A percentile compares a stretch with the other conserved stretches of the same genome.
phyloP scores from a whole-genome alignment of 2,797 vertebrate species.

The Triplophysa yarkandensis region DNA sequence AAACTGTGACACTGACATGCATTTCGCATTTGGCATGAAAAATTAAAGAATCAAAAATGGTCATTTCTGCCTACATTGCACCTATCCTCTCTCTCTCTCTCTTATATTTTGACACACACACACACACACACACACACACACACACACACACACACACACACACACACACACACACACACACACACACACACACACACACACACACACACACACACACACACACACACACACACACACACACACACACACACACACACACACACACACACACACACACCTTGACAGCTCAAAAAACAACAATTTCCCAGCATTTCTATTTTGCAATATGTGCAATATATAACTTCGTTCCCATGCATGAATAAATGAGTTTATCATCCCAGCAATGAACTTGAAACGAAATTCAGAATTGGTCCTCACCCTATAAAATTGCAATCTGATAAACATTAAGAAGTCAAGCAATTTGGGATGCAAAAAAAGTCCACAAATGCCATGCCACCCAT shows the following conservation, averaged over 20 bases:
- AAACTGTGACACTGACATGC: slow-evolving; percentile 50
- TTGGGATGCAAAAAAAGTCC: no score
- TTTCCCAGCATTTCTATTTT: no score
- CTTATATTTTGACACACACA: slow-evolving; percentile 34
- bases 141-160: slow-evolving; percentile 26
- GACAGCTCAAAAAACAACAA: no score
- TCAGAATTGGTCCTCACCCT: no score
- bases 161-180: not conserved
- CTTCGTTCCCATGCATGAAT: no score
- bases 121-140: slow-evolving; percentile 35
- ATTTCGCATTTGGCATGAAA: slow-evolving; percentile 71
- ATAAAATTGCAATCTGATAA: no score
- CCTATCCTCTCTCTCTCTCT: slow-evolving; percentile 25
- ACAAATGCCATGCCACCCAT: no score
- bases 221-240: slow-evolving; percentile 35
- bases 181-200: slow-evolving; percentile 45
- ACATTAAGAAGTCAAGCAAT: no score
- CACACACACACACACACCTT: slow-evolving; percentile 41
- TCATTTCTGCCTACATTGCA: slow-evolving; percentile 65
- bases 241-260: not conserved
- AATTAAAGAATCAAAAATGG: slow-evolving; percentile 65
- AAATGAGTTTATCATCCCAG: no score
- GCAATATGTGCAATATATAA: no score
- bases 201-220: slow-evolving; percentile 40
- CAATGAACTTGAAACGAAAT: no score